A percentile compares a stretch with the other conserved stretches of the same genome.
These are phyloP conservation scores for Temnothorax ravouxi DNA, from an alignment of 2,888 invertebrate species.

Conservation along the genomic window DNA sequence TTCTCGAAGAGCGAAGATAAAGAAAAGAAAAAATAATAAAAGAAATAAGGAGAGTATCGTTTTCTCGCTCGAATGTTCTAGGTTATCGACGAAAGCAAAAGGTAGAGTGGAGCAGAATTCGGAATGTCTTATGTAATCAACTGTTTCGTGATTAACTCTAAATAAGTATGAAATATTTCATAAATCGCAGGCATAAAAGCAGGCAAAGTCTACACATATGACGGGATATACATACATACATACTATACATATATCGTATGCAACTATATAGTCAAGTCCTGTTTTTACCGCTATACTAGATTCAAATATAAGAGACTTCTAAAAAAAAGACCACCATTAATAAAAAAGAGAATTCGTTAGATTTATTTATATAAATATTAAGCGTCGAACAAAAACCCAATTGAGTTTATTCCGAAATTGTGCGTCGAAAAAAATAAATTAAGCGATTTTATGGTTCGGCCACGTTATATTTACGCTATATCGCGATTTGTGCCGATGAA, in stretches of 20 bases:
- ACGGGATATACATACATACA: too few relatives aligned
- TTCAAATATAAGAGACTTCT: neutral
- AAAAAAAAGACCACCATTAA: neutral
- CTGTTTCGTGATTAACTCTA: slow-evolving; percentile 5
- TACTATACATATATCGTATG: neutral
- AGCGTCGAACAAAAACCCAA: slow-evolving; percentile 30
- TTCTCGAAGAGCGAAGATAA: slow-evolving; percentile 37
- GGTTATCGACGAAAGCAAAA: slow-evolving; percentile 18
- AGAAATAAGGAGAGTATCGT: slow-evolving; percentile 38
- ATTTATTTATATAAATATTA: slow-evolving; percentile 48
- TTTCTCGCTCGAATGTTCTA: slow-evolving; percentile 4
- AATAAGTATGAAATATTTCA: slow-evolving; percentile 18
- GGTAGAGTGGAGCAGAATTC: slow-evolving; percentile 12
- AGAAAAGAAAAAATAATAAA: slow-evolving; percentile 23
- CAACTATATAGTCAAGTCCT: neutral
- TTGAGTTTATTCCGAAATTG: slow-evolving; percentile 47
- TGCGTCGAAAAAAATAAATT: slow-evolving; percentile 44
- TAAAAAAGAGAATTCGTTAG: neutral
- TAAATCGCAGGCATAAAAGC: neutral
- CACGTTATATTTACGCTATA: slow-evolving; percentile 15
- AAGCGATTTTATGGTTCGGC: slow-evolving; percentile 35
- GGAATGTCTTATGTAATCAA: slow-evolving; percentile 31
- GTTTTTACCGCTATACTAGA: neutral
- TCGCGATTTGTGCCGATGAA: slow-evolving; percentile 49
- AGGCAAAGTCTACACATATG: neutral